A percentile compares a stretch with the other conserved stretches of the same genome.
phyloP scores from a whole-genome alignment of 2,797 vertebrate genomes.

The Sternotherus odoratus region DNA sequence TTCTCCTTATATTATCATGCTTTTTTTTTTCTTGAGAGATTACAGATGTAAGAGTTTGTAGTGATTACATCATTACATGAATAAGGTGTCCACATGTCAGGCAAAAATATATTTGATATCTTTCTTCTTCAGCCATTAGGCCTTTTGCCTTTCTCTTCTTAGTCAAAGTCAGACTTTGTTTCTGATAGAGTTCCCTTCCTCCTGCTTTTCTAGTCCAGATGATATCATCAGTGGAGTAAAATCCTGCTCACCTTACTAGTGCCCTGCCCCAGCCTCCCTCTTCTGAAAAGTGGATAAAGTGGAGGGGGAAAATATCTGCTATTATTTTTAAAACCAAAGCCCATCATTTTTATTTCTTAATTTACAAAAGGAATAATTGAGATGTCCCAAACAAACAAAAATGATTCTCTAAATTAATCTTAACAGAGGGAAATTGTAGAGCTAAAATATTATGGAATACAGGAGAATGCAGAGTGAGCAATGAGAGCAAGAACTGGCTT shows the following conservation, averaged over 20 bases:
- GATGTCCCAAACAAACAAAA: not conserved
- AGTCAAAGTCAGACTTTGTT: not conserved
- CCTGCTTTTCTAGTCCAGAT: not conserved
- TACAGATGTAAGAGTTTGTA: not conserved
- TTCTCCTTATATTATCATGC: not conserved
- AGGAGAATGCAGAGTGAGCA: not conserved
- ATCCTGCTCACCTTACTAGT: not conserved
- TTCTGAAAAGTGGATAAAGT: slow-evolving; percentile 27
- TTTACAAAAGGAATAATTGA: not conserved
- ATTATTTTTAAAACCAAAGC: not conserved
- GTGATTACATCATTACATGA: not conserved
- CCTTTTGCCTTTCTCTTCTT: not conserved
- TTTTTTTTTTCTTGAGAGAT: not conserved
- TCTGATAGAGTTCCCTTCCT: not conserved
- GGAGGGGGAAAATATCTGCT: not conserved
- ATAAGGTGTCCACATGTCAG: not conserved
- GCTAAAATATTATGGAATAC: not conserved
- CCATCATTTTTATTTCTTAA: not conserved
- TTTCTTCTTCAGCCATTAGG: not conserved
- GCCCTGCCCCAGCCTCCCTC: not conserved
- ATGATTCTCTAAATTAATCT: not conserved
- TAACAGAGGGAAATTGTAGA: not conserved
- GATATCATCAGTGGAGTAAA: slow-evolving; percentile 7
- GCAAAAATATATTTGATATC: not conserved
- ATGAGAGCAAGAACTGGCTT: not conserved